Base-by-base conservation (phyloP, 2,797 vertebrate species). In the Myiotriccus ornatus region DNA sequence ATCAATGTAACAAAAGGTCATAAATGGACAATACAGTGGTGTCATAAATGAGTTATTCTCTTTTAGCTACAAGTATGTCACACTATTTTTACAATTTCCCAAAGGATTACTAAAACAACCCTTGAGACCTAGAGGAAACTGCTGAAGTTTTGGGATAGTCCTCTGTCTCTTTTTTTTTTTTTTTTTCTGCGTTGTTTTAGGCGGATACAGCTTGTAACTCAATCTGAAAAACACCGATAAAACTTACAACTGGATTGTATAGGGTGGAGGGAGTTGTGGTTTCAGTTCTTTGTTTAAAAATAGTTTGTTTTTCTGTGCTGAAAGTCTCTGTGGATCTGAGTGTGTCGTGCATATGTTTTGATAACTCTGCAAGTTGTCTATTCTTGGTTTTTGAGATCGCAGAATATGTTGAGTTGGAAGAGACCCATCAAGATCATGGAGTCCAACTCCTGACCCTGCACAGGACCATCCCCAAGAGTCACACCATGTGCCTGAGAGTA, bases 211-310 rank as follows among this genome's bases (percentile, higher is more conserved):
- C 55, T 92, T 87, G 57, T 56, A 75, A 77, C 34, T 57, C 41
- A 53, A 12, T 84, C 75, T 81, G 55, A 67, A 75, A 85, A 63
- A 70, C 30, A 75, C 30, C 55, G 71, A 75, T 77, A 59, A 71
- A 85, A 27, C 12, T 59, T 67, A 15, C 9, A 10, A 20, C 50
- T 82, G 57, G 35, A 32, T 65, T 84, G 37, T 76, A 20, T 27
- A 28, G 59, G 30, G 14, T 2, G 5, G 62, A 76, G 71, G 62
- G 55, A 71, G 57, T 46, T 59, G 12, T 56, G 12, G 7, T 84
- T 92, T 87, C 67, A 59, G 21, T 76, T 75, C 63, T 70, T 84
- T 83, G 43, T 82, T 93, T 87, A 35, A 84, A 87, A 90, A 57
- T 14, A 43, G 17, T 32, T 85, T 64, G 13, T 80, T 95, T 87